Evolutionary conservation across 2,113 vertebrate species (phyloP).

Genomic region (human (Homo sapiens)): DNA sequence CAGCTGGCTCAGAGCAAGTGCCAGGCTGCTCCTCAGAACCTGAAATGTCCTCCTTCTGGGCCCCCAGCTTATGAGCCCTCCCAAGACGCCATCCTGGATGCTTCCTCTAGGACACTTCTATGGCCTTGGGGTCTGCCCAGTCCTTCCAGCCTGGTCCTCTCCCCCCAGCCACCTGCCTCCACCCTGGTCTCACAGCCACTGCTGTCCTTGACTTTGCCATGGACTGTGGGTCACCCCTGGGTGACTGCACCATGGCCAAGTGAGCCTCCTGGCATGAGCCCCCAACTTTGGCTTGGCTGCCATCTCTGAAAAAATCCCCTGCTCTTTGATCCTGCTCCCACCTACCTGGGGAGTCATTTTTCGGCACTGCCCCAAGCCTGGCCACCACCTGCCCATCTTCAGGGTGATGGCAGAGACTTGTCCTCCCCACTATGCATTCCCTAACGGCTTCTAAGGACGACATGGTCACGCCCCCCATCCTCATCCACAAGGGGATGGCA

Average conservation of each 20-base stretch:
- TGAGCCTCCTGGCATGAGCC: neutral
- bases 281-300: too few relatives aligned
- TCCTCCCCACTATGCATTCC: too few relatives aligned
- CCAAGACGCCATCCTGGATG: neutral
- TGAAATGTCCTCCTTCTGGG: neutral
- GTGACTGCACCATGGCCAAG: fast-evolving
- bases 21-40: neutral
- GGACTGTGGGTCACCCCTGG: neutral
- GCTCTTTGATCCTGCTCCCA: fast-evolving
- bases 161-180: neutral
- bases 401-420: too few relatives aligned
- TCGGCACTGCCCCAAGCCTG: too few relatives aligned
- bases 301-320: neutral
- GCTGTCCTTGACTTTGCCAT: neutral
- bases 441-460: too few relatives aligned
- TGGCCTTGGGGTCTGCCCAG: neutral
- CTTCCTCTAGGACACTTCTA: neutral
- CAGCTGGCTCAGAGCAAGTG: neutral
- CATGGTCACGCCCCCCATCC: too few relatives aligned
- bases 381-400: too few relatives aligned
- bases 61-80: fast-evolving
- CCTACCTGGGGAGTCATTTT: neutral
- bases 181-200: too few relatives aligned
- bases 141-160: neutral
- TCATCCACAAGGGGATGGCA: neutral